These are phyloP conservation scores for Otolemur crassicaudatus DNA, from an alignment of 2,797 vertebrate genomes.

Conservation along the genomic window DNA sequence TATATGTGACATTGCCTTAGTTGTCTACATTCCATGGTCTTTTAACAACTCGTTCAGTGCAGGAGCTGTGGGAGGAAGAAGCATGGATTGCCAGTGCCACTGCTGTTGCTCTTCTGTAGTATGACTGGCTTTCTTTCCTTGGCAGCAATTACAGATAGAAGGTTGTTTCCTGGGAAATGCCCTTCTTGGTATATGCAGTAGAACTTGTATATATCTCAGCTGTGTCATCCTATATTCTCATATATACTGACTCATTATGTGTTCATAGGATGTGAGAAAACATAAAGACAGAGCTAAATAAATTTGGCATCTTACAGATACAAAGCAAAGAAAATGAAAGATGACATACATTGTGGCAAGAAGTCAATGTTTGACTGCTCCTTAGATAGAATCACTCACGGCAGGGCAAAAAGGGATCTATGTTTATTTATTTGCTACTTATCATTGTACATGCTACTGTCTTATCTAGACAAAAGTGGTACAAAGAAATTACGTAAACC, in stretches of 20 bases:
- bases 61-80: conserved; percentile 27
- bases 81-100: conserved; percentile 21
- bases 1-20: background rate
- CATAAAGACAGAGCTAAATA: conserved; percentile 68
- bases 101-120: conserved; percentile 31
- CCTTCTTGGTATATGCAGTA: conserved; percentile 44
- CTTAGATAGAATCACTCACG: conserved; percentile 36
- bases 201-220: conserved; percentile 70
- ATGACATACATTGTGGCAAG: background rate
- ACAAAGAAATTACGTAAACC: background rate
- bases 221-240: conserved; percentile 23
- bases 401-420: background rate
- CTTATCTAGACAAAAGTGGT: background rate
- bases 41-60: background rate
- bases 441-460: background rate
- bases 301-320: conserved; percentile 65
- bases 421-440: conserved; percentile 51
- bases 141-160: conserved; percentile 71
- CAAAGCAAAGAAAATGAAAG: conserved; percentile 66
- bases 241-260: conserved; percentile 52
- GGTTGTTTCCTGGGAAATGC: conserved; percentile 59
- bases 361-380: conserved; percentile 16
- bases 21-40: background rate
- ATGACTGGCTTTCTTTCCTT: conserved; percentile 71
- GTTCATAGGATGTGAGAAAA: conserved; percentile 58